Evolutionary conservation across 2,797 vertebrate genomes (phyloP).

Genomic region (Periophthalmus magnuspinnatus): DNA sequence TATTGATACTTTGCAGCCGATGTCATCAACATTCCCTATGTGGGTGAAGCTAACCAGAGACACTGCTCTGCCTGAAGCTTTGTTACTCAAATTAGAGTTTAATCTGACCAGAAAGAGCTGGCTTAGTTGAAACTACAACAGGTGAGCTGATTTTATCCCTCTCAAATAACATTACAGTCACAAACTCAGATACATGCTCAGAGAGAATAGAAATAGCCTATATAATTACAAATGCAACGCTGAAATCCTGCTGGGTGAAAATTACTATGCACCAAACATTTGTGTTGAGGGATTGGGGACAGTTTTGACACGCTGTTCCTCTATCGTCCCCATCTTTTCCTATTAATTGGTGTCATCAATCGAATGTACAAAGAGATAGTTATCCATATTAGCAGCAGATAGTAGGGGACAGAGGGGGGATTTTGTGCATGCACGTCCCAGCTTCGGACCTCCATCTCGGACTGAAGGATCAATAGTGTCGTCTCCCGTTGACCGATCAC

Average conservation of each 20-base stretch:
- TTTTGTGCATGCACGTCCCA: conserved; percentile 56
- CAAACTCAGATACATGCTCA: no score
- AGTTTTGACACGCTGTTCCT: conserved; percentile 43
- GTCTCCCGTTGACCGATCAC: conserved; percentile 74
- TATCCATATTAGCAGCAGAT: conserved; percentile 42
- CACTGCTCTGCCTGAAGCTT: no score
- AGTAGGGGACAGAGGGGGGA: conserved; percentile 14
- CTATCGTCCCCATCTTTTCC: conserved; percentile 39
- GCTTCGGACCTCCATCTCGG: conserved; percentile 15
- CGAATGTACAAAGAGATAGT: conserved; percentile 15
- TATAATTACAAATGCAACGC: conserved; percentile 5
- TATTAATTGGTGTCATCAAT: conserved; percentile 64
- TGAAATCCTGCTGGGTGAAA: background rate
- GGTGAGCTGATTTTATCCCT: no score
- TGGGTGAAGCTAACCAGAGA: no score
- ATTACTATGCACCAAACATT: conserved; percentile 41
- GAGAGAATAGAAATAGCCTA: background rate
- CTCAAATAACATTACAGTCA: no score
- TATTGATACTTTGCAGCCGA: background rate
- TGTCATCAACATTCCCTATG: no score
- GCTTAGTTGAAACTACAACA: no score
- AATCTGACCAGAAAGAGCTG: no score
- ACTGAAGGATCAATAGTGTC: conserved; percentile 60
- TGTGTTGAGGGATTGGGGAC: conserved; percentile 46
- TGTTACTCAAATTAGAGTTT: no score